Conservation (phyloP, 1,140 invertebrate genomes). For the Halictus rubicundus region DNA sequence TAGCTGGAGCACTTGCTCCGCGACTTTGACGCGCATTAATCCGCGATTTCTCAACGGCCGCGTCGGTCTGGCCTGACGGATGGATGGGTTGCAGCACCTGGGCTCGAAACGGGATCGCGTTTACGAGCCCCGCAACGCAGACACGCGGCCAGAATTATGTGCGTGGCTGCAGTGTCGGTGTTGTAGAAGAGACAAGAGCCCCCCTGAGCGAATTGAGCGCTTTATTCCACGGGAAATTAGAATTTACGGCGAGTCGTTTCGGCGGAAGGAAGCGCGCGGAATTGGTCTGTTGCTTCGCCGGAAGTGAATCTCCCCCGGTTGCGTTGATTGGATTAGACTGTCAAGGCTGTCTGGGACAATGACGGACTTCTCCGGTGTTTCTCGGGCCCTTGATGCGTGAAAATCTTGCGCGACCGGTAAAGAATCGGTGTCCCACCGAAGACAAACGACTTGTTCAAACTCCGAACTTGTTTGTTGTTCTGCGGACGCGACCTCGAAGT, state of each 20-base stretch:
- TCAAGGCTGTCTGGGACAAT: not conserved
- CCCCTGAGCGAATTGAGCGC: not conserved
- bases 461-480: too few species aligned
- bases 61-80: constrained; percentile 19
- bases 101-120: constrained; percentile 9
- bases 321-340: not conserved
- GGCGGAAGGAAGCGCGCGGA: not conserved
- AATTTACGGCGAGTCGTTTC: not conserved
- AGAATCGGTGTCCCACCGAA: too few species aligned
- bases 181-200: not conserved
- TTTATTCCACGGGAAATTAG: not conserved
- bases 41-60: constrained; percentile 10
- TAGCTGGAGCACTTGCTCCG: constrained; percentile 12
- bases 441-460: too few species aligned
- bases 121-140: not conserved
- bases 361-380: not conserved
- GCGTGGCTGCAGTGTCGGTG: not conserved
- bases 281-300: not conserved
- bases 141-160: not conserved
- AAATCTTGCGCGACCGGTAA: not conserved
- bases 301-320: not conserved
- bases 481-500: too few species aligned
- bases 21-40: constrained; percentile 49
- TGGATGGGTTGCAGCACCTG: constrained; percentile 29
- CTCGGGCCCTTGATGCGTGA: not conserved